phyloP scores from a whole-genome alignment of 2,113 vertebrate genomes.

The Psilopogon haemacephalus region DNA sequence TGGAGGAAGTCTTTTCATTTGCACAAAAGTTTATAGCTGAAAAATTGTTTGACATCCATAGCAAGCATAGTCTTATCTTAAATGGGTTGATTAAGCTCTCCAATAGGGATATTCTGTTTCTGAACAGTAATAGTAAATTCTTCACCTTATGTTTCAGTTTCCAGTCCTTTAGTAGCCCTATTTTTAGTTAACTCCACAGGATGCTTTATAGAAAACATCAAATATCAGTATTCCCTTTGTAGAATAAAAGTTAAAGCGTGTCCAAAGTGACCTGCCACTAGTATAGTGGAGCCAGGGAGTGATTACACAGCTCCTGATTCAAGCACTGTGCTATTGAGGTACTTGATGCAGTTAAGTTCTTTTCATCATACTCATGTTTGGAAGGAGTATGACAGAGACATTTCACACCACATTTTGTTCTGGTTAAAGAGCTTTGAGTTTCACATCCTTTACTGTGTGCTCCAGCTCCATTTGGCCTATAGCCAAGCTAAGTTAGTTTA shows the following conservation, averaged over 20 bases:
- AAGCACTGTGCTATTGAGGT: background rate
- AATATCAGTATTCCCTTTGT: background rate
- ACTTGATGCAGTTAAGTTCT: background rate
- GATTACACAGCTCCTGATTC: background rate
- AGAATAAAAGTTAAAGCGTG: background rate
- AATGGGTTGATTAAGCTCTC: constrained; percentile 38
- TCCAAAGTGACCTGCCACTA: background rate
- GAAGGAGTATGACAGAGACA: background rate
- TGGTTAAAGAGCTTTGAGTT: background rate
- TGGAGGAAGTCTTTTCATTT: constrained; percentile 34
- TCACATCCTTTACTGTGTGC: background rate
- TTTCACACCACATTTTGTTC: background rate
- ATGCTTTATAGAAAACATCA: background rate
- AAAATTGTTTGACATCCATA: constrained; percentile 32
- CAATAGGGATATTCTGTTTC: background rate
- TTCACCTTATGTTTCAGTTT: background rate
- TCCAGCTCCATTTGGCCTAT: background rate
- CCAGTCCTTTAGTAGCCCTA: background rate
- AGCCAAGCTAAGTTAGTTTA: constrained; percentile 26
- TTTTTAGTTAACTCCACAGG: background rate
- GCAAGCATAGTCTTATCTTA: constrained; percentile 7
- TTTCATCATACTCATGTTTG: background rate
- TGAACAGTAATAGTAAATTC: background rate
- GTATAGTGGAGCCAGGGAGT: background rate
- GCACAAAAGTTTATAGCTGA: constrained; percentile 17